Percentiles rank a stretch among this genome's conserved stretches.
These are phyloP conservation scores for Pollenia angustigena DNA, from an alignment of 2,888 invertebrate genomes.

Conservation along the genomic window DNA sequence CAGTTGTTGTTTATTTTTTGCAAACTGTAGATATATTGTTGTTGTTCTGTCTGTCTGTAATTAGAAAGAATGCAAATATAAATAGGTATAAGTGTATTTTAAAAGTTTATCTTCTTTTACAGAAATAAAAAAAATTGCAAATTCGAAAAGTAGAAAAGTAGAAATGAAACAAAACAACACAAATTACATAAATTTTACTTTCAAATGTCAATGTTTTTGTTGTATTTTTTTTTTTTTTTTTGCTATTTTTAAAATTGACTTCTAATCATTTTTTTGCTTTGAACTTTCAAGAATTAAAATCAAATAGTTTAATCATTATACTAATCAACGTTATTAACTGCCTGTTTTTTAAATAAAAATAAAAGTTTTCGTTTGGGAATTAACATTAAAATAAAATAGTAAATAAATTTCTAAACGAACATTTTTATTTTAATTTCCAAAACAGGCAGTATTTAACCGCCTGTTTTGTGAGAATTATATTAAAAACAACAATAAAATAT, in stretches of 20 bases:
- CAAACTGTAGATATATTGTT: conserved; percentile 42
- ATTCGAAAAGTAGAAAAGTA: neutral
- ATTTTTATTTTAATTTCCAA: no score
- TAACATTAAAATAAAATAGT: no score
- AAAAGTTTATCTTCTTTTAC: conserved; percentile 25
- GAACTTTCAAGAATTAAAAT: conserved; percentile 32
- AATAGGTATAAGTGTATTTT: conserved; percentile 44
- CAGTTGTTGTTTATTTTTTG: conserved; percentile 48
- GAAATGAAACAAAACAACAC: neutral
- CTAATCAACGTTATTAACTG: conserved; percentile 24
- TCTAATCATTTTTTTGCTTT: conserved; percentile 23
- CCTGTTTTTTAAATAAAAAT: no score
- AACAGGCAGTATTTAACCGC: no score
- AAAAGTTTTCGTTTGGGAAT: no score
- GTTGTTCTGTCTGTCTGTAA: conserved; percentile 65
- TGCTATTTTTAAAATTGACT: conserved; percentile 54
- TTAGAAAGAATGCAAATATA: conserved; percentile 59
- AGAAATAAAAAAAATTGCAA: conserved; percentile 41
- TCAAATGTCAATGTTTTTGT: conserved; percentile 70
- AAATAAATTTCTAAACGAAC: no score
- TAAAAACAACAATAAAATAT: no score
- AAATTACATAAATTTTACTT: conserved; percentile 71
- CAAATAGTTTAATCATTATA: conserved; percentile 22
- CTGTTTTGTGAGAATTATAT: no score
- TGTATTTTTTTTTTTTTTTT: conserved; percentile 25